phyloP scores from a whole-genome alignment of 1,140 invertebrate species.

The Pygmarrhopalites habei region DNA sequence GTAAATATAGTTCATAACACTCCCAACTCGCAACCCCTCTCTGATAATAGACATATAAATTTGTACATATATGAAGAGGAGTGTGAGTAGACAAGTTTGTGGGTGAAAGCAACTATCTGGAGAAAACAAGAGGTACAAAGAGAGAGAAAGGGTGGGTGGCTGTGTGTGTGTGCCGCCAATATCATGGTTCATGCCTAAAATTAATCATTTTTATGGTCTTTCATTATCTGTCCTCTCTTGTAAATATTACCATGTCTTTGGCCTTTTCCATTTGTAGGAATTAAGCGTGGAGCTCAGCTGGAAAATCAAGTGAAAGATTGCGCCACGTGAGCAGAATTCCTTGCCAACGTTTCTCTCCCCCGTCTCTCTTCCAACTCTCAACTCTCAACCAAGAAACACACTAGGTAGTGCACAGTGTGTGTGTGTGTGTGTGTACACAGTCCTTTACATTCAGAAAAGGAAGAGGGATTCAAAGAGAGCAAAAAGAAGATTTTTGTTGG shows the following conservation, averaged over 20 bases:
- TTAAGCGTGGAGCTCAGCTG: constrained; percentile 23
- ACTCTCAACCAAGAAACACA: too few relatives aligned
- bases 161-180: background rate
- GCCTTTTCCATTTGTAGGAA: constrained; percentile 21
- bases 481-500: too few relatives aligned
- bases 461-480: background rate
- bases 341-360: too few relatives aligned
- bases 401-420: too few relatives aligned
- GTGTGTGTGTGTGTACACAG: background rate
- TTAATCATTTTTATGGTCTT: constrained; percentile 36
- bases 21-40: too few relatives aligned
- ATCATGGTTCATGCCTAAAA: constrained; percentile 25
- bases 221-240: constrained; percentile 28
- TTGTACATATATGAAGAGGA: too few relatives aligned
- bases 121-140: background rate
- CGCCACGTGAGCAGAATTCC: constrained; percentile 24
- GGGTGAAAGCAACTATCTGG: constrained; percentile 19
- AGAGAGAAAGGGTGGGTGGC: background rate
- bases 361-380: too few relatives aligned
- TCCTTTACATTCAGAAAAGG: background rate
- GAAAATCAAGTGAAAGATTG: constrained; percentile 32
- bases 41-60: too few relatives aligned
- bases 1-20: too few relatives aligned
- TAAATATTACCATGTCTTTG: constrained; percentile 17
- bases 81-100: constrained; percentile 10